Evolutionary conservation across 2,113 vertebrate species (phyloP), one percentile per base, ranked within the genome.

Genomic region (Chauna torquata): DNA sequence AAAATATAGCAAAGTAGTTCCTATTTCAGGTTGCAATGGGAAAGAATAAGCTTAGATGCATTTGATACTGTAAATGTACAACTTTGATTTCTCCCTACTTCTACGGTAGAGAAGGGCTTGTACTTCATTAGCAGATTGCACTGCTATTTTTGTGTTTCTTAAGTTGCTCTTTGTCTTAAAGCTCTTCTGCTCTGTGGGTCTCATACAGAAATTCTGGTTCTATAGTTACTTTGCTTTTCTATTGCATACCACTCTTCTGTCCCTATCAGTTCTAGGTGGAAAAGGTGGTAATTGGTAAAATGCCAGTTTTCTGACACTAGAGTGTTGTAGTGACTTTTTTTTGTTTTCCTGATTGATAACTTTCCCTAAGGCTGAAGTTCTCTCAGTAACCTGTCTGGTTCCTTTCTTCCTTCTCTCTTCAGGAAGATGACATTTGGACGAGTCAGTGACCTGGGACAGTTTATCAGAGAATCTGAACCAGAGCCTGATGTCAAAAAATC

Each of bases 401-500:
- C 80, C 94, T n/a, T 57, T 27, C 7, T 19, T 44, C 19, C 8
- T 81, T 72, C 50, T 78, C 50, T n/a, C 74, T 72, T 76, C 98
- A 99, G 99, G 95, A 99, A 97, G 97, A 99, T 99, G 99, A 99
- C 99, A 0, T 99, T 99, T 92, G 99, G 99, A 88, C 99, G 99
- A 97, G 99, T 99, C 94, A 99, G 99, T 87, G 99, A 99, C 95
- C 96, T 99, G 95, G 99, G 99, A 8, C 99, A 99, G 90, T 99
- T 99, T 86, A 99, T 99, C 97, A 98, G 99, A 95, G 99, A 99
- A 97, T 99, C 99, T 38, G 99, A 99, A 94, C 99, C 99, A 16
- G 99, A 99, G 95, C 99, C 99, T 9, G 99, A 99, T 92, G 98
- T 99, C 84, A 99, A 99, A 98, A 99, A 99, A 98, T 99, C 99